These are phyloP conservation scores for Centropus bengalensis DNA, from an alignment of 2,113 vertebrate species.

Conservation along the genomic window DNA sequence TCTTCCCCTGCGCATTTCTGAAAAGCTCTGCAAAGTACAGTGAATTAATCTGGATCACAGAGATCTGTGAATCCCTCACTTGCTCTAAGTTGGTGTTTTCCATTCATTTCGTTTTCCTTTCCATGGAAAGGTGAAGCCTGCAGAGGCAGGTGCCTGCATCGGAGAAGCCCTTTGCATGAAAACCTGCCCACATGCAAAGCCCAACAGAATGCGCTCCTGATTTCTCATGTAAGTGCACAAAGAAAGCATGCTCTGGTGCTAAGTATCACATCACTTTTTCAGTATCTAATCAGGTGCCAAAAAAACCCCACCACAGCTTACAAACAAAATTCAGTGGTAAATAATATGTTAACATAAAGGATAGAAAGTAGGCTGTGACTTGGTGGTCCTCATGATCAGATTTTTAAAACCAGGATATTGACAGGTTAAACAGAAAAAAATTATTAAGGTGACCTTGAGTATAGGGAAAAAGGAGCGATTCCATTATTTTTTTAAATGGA, in stretches of 20 bases:
- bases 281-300: not conserved
- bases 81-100: not conserved
- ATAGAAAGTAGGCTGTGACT: not conserved
- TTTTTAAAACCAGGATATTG: slow-evolving; percentile 13
- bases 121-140: not conserved
- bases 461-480: not conserved
- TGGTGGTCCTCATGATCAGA: not conserved
- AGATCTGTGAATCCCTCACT: not conserved
- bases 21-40: not conserved
- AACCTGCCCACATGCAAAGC: not conserved
- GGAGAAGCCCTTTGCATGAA: slow-evolving; percentile 9
- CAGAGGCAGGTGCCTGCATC: not conserved
- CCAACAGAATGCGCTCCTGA: not conserved
- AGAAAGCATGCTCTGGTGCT: not conserved
- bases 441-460: slow-evolving; percentile 20
- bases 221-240: not conserved
- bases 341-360: not conserved
- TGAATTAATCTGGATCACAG: not conserved
- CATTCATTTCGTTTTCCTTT: not conserved
- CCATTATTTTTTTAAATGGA: slow-evolving; percentile 40
- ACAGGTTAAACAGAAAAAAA: slow-evolving; percentile 22
- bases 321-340: not conserved
- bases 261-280: slow-evolving; percentile 28
- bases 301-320: not conserved
- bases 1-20: not conserved